Percentiles rank a stretch among this genome's conserved stretches.
These are phyloP conservation scores for Conchocele bisecta DNA, from an alignment of 2,888 invertebrate genomes.

Conservation along the genomic window DNA sequence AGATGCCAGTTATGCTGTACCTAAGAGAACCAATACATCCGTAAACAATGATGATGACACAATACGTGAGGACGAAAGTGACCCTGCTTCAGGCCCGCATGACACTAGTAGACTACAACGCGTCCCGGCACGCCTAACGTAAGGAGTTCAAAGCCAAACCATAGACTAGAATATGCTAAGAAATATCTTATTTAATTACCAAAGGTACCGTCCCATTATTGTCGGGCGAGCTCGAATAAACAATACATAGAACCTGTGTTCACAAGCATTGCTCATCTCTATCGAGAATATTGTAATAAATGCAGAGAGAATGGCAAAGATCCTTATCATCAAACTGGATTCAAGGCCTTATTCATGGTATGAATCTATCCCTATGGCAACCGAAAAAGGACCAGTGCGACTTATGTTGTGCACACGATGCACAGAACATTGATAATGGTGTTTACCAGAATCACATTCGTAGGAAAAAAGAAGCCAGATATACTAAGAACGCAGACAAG, in stretches of 20 bases:
- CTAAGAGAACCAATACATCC: not conserved
- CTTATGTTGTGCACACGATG: slow-evolving; percentile 21
- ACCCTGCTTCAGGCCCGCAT: too few relatives aligned
- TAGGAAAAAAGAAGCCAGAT: slow-evolving; percentile 23
- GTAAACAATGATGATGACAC: slow-evolving; percentile 7
- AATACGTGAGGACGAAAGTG: too few relatives aligned
- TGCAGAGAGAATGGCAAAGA: not conserved
- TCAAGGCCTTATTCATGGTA: slow-evolving; percentile 15
- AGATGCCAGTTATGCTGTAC: slow-evolving; percentile 7
- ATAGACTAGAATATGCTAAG: slow-evolving; percentile 23
- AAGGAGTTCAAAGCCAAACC: too few relatives aligned
- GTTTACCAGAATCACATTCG: slow-evolving; percentile 13
- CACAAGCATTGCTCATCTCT: slow-evolving; percentile 16
- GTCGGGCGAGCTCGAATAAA: slow-evolving; percentile 33
- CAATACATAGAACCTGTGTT: slow-evolving; percentile 41
- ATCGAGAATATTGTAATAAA: slow-evolving; percentile 10
- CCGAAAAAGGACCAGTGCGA: slow-evolving; percentile 40
- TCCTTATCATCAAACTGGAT: slow-evolving; percentile 24
- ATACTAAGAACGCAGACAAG: slow-evolving; percentile 10
- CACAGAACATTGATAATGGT: slow-evolving; percentile 20
- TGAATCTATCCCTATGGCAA: slow-evolving; percentile 32
- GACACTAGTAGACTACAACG: too few relatives aligned
- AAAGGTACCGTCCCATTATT: slow-evolving; percentile 49
- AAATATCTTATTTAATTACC: slow-evolving; percentile 19
- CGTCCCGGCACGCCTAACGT: too few relatives aligned